Conservation (phyloP, 2,888 invertebrate genomes). For the Pyrgus malvae region DNA sequence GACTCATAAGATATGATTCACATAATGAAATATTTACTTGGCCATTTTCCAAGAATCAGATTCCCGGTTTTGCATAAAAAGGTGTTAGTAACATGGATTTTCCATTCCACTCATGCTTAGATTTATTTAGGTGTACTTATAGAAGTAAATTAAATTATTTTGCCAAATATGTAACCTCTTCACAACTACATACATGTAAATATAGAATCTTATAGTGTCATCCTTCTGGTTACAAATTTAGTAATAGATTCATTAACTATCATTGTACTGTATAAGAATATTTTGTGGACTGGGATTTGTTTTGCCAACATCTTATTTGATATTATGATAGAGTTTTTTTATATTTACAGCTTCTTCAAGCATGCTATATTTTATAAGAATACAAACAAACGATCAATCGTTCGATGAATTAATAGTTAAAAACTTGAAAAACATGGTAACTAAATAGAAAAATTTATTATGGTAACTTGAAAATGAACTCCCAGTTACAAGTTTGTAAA, state of each 20-base stretch:
- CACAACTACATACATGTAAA: constrained; percentile 60
- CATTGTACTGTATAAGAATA: constrained; percentile 33
- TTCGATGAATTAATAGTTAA: too few relatives aligned
- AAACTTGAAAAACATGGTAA: neutral
- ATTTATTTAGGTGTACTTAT: constrained; percentile 50
- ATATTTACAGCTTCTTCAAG: constrained; percentile 1
- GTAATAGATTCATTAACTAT: constrained; percentile 45
- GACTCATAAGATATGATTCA: neutral
- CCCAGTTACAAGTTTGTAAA: constrained; percentile 74
- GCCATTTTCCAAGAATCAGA: constrained; percentile 31
- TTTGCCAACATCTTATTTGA: constrained; percentile 28
- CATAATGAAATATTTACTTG: constrained; percentile 16
- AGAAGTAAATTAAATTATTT: constrained; percentile 78
- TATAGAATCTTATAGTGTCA: constrained; percentile 57
- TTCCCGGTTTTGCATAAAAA: neutral
- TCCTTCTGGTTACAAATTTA: constrained; percentile 49
- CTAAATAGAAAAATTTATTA: constrained; percentile 11
- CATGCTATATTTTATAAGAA: too few relatives aligned
- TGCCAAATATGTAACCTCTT: constrained; percentile 69
- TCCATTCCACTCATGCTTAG: constrained; percentile 44
- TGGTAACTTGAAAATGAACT: constrained; percentile 40
- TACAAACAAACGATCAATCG: too few relatives aligned
- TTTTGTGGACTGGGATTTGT: constrained; percentile 39
- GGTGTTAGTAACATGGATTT: constrained; percentile 25
- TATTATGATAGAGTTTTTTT: too few relatives aligned